Percentiles rank a stretch among this genome's conserved stretches.
Conservation (phyloP, 1,140 invertebrate species). For the Eriocheir sinensis region DNA sequence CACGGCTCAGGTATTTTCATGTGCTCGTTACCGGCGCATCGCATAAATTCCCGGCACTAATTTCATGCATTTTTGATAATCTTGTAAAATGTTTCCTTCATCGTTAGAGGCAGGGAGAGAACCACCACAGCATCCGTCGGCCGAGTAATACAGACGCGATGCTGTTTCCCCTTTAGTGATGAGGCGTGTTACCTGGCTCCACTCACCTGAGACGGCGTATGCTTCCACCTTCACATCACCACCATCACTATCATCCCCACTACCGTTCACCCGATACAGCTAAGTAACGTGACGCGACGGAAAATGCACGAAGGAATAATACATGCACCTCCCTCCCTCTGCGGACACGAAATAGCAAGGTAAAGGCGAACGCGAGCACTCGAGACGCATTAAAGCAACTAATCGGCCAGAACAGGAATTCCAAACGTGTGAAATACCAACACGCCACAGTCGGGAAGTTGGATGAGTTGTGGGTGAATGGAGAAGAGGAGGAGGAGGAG, state of each 20-base stretch:
- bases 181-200: too few species aligned
- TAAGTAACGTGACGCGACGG: neutral
- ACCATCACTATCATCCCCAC: neutral
- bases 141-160: neutral
- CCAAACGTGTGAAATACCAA: too few species aligned
- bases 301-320: neutral
- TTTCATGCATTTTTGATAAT: neutral
- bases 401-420: neutral
- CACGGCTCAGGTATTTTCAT: neutral
- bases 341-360: neutral
- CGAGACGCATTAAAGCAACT: neutral
- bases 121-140: neutral
- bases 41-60: neutral
- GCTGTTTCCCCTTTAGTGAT: constrained; percentile 2
- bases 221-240: too few species aligned
- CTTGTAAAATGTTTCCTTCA: constrained; percentile 6
- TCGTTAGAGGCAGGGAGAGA: neutral
- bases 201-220: too few species aligned
- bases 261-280: neutral
- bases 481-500: too few species aligned
- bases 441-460: too few species aligned
- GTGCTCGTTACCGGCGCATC: neutral
- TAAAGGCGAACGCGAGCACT: neutral
- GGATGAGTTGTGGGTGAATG: too few species aligned
- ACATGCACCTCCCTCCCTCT: neutral